Evolutionary conservation across 2,888 invertebrate genomes (phyloP).

Genomic region (Pristionchus arcanus): DNA sequence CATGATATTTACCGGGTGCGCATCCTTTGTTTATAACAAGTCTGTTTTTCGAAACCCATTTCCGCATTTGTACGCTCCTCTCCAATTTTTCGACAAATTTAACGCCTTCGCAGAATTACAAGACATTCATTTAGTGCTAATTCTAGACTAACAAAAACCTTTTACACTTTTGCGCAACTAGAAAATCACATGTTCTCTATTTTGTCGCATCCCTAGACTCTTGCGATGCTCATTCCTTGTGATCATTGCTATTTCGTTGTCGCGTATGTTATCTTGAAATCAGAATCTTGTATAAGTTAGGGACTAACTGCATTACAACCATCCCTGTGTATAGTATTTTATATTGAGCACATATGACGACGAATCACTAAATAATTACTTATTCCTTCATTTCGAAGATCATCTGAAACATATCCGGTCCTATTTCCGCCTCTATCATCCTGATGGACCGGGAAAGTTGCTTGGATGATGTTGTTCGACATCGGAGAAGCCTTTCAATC

Average conservation of each 20-base stretch:
- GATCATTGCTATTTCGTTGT: background rate
- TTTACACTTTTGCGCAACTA: background rate
- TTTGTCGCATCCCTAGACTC: background rate
- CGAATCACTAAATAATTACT: too few relatives aligned
- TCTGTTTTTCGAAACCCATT: background rate
- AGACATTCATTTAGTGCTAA: background rate
- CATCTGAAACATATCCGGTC: too few relatives aligned
- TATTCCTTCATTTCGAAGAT: too few relatives aligned
- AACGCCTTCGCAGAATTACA: background rate
- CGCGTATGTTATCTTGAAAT: too few relatives aligned
- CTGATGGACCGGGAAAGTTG: background rate
- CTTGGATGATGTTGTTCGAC: background rate
- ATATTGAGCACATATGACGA: too few relatives aligned
- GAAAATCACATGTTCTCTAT: background rate
- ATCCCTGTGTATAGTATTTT: too few relatives aligned
- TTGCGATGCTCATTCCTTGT: background rate
- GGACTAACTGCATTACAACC: too few relatives aligned
- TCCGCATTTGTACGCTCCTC: too few relatives aligned
- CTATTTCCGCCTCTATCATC: background rate
- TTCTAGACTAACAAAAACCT: background rate
- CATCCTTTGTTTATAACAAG: background rate
- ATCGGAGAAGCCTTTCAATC: constrained; percentile 5
- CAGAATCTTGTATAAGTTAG: too few relatives aligned
- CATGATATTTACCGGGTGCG: too few relatives aligned
- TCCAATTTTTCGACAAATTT: too few relatives aligned